phyloP scores from a whole-genome alignment of 2,113 vertebrate species.

The Callithrix jacchus region DNA sequence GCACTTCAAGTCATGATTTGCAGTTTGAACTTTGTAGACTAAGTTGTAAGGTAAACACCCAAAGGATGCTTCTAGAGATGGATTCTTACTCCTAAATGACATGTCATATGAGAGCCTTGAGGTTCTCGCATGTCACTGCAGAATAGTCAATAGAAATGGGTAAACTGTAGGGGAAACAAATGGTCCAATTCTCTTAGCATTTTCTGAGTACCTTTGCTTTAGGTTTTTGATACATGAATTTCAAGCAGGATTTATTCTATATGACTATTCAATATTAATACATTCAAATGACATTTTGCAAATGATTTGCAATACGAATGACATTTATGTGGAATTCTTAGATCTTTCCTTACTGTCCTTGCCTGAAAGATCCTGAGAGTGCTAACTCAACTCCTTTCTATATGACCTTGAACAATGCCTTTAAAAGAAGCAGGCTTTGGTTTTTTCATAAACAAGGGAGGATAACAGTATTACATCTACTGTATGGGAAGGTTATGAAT shows the following conservation, averaged over 20 bases:
- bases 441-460: constrained; percentile 39
- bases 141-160: neutral
- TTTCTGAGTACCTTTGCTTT: neutral
- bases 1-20: neutral
- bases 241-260: neutral
- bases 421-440: neutral
- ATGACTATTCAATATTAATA: neutral
- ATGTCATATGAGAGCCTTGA: neutral
- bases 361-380: neutral
- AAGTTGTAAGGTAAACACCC: neutral
- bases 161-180: neutral
- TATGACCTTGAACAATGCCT: neutral
- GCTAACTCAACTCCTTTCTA: neutral
- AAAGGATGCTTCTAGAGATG: constrained; percentile 8
- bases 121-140: neutral
- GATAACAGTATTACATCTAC: neutral
- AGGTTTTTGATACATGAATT: neutral
- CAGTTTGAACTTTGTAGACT: constrained; percentile 32
- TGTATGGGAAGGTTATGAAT: constrained; percentile 9
- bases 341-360: neutral
- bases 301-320: neutral
- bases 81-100: constrained; percentile 4
- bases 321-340: neutral
- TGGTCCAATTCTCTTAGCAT: neutral
- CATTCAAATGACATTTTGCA: constrained; percentile 3